Base-by-base conservation (phyloP, 2,113 vertebrate species). In the Eulemur rufifrons region DNA sequence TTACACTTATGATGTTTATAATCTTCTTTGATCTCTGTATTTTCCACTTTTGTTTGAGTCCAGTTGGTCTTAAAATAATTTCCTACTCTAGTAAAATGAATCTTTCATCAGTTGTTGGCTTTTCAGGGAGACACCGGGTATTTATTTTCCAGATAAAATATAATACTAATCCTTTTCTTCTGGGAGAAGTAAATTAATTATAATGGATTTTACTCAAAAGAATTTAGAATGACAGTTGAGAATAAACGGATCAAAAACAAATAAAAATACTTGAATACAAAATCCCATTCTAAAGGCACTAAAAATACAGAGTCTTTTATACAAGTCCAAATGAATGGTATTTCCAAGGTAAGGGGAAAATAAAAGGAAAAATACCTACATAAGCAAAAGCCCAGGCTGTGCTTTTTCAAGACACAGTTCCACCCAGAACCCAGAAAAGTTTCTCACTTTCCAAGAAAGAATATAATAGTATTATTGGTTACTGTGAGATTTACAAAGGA, bases 131-230 rank as follows among this genome's bases (percentile, higher is more conserved):
- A 2, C 50, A 56, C 6, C 68, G 21, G 47, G 37, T 95, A 71
- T 85, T 92, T 39, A 61, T 52, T 89, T 95, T 89, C 78, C 89
- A 95, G 83, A 81, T 86, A 92, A 95, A 87, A 95, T 86, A 45
- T 39, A 63, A 86, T 21, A 42, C 45, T 56, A 91, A 85, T 78
- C 23, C 7, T 82, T 97, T 95, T 73, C 20, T 84, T 80, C 63
- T 45, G 61, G 76, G 69, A 42, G 6, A 91, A 85, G 17, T 86
- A 68, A 87, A 64, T 90, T 94, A 84, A 80, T 59, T 87, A 68
- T 12, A 87, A 52, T 93, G 42, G 50, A 29, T 88, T 93, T 73
- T 89, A 78, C 52, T 86, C 42, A 82, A 77, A 85, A 76, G 52
- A 92, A 69, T 86, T 80, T 54, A 96, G 29, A 93, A 76, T 74